Base-by-base conservation (phyloP, 2,888 invertebrate genomes). In the Zootermopsis nevadensis region DNA sequence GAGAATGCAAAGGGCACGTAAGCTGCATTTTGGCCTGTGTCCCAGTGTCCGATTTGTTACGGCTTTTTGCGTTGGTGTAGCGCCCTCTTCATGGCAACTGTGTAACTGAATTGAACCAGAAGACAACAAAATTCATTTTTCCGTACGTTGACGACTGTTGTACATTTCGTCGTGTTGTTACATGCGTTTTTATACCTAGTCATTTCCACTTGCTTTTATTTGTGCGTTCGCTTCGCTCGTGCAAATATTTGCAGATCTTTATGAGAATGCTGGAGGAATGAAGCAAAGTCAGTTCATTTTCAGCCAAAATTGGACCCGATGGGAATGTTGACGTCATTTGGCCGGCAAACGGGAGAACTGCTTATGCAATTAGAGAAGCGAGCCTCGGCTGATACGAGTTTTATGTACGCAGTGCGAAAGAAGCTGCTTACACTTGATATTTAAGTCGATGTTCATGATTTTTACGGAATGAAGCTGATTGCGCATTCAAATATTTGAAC, bases 201-300 rank as follows among this genome's bases (percentile, higher is more conserved):
- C 27, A 60, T 60, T 60, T 60, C n/a, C n/a, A 60, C 60, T 60
- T 60, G 60, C n/a, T 60, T 60, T 60, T 15, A 60, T 27, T 60
- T 60, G 60, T 60, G 60, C 60, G 0, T 60, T 19, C 19, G 19
- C 19, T 48, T 19, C 19, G 15, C 48, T 48, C 19, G n/a, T n/a
- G n/a, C n/a, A n/a, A n/a, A n/a, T n/a, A n/a, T n/a, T 12, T 48
- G 55, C 55, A 60, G n/a, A 60, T 60, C n/a, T 60, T 27, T n/a
- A 8, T 60, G 27, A n/a, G 60, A 60, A n/a, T 48, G 1, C 19
- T 15, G 38, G 38, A 19, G 48, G 19, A 48, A 19, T 48, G 19
- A 19, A 4, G 19, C 19, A 15, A 19, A 15, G 48, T 48, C 19
- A 19, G 48, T n/a, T n/a, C 60, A 27, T 60, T 60, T 7, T 27